phyloP scores from a whole-genome alignment of 2,797 vertebrate species.

The Dallia pectoralis region DNA sequence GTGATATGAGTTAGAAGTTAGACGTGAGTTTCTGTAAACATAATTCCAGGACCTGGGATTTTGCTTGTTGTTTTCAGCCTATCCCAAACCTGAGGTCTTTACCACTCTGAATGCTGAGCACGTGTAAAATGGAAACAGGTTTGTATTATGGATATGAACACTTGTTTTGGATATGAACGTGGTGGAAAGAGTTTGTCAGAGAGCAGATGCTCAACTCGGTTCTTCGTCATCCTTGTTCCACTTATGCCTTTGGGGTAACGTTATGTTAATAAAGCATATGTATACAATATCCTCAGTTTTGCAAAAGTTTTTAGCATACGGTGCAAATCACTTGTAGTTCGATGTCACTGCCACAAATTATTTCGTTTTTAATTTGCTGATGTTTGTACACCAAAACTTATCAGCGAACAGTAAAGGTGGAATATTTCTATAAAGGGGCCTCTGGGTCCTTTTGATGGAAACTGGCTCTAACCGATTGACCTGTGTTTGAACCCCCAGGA shows the following conservation, averaged over 20 bases:
- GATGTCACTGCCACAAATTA: too few species aligned
- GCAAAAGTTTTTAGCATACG: too few species aligned
- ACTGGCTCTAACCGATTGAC: conserved; percentile 39
- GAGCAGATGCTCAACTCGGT: conserved; percentile 20
- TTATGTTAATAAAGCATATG: not conserved
- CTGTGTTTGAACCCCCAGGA: conserved; percentile 48
- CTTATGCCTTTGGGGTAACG: not conserved
- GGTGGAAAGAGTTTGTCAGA: conserved; percentile 12
- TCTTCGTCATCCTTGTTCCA: conserved; percentile 35
- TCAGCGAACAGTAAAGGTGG: too few species aligned
- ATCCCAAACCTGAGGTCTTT: too few species aligned
- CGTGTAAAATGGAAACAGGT: not conserved
- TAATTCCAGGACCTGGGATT: too few species aligned
- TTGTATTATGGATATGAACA: not conserved
- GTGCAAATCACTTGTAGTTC: too few species aligned
- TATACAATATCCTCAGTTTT: not conserved
- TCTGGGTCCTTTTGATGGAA: conserved; percentile 1
- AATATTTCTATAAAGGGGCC: not conserved
- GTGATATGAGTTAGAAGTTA: too few species aligned
- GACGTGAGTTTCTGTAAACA: too few species aligned
- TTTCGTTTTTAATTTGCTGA: too few species aligned
- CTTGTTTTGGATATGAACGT: conserved; percentile 1
- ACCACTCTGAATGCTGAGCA: not conserved
- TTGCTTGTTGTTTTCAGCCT: too few species aligned
- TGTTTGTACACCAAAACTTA: too few species aligned